Evolutionary conservation across 2,888 invertebrate species (phyloP).

Genomic region (Conistra vaccinii): DNA sequence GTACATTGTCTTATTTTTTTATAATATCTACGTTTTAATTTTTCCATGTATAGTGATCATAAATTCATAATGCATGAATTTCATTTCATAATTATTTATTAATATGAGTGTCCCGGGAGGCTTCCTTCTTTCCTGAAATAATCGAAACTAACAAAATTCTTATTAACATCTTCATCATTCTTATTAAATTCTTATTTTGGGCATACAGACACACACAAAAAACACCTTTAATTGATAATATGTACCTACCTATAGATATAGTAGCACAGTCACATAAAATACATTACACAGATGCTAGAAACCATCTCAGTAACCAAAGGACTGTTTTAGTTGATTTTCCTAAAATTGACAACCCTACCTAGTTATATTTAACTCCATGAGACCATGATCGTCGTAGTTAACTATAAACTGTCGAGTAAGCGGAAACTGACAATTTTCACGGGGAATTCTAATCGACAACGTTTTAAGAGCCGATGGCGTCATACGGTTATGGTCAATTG

Average conservation of each 20-base stretch:
- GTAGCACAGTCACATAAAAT: not conserved
- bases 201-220: too few species aligned
- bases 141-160: too few species aligned
- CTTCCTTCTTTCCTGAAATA: too few species aligned
- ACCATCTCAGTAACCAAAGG: not conserved
- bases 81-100: not conserved
- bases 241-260: not conserved
- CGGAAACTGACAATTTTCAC: constrained; percentile 36
- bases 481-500: not conserved
- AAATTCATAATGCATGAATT: not conserved
- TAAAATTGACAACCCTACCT: constrained; percentile 24
- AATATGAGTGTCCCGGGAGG: not conserved
- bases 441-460: constrained; percentile 3
- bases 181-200: too few species aligned
- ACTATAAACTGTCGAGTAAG: constrained; percentile 24
- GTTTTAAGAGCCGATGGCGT: constrained; percentile 7
- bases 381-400: not conserved
- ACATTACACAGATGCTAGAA: not conserved
- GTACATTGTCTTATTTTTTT: not conserved
- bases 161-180: too few species aligned
- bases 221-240: not conserved
- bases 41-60: not conserved
- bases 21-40: not conserved
- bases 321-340: not conserved
- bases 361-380: constrained; percentile 14